Conservation (phyloP, 2,113 vertebrate genomes). For the Crypturellus undulatus region DNA sequence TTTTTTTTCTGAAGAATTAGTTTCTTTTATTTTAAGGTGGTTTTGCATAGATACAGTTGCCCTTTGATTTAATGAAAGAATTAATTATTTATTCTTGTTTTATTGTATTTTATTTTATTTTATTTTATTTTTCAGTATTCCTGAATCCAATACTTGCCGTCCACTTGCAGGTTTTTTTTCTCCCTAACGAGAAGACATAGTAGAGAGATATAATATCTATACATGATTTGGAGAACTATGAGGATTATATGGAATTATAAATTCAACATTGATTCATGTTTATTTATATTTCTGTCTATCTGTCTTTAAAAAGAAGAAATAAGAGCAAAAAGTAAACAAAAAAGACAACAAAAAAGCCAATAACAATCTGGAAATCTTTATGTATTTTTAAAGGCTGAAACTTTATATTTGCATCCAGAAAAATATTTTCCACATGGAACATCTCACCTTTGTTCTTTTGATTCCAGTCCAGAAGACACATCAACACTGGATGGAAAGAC, state of each 20-base stretch:
- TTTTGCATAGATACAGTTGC: neutral
- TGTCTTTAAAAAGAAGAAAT: neutral
- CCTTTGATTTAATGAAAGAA: constrained; percentile 8
- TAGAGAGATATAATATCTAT: neutral
- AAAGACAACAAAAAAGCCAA: neutral
- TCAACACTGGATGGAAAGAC: neutral
- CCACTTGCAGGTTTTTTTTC: neutral
- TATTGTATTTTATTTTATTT: no score
- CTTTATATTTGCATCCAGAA: neutral
- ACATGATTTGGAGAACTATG: neutral
- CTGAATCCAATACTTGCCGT: neutral
- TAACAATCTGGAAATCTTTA: neutral
- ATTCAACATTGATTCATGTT: neutral
- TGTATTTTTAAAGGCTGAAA: neutral
- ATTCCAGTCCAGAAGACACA: neutral
- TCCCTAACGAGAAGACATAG: neutral
- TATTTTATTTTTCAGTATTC: neutral
- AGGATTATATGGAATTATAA: neutral
- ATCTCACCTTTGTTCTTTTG: neutral
- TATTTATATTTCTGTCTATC: neutral
- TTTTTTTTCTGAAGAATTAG: constrained; percentile 14
- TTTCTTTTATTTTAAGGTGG: constrained; percentile 45
- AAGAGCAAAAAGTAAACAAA: neutral
- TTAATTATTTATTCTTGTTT: neutral
- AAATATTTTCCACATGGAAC: neutral